Percentiles rank a stretch among this genome's conserved stretches.
Evolutionary conservation across 2,797 vertebrate genomes (phyloP).

Genomic region (Myotis daubentonii): DNA sequence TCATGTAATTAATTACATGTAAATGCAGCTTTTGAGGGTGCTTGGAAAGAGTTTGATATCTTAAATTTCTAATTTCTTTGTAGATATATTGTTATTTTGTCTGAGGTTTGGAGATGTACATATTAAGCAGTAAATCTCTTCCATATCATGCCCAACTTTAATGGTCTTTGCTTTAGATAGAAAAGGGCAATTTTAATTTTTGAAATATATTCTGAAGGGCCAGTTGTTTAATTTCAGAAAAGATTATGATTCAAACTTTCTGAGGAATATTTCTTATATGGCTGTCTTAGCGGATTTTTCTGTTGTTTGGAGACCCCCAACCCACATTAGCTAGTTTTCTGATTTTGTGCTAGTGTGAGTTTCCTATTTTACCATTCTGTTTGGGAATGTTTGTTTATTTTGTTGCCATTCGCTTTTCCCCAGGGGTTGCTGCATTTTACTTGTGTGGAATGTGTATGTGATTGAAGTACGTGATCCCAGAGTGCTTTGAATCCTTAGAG

Average conservation of each 20-base stretch:
- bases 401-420: slow-evolving; percentile 58
- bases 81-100: slow-evolving; percentile 43
- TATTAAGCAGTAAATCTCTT: slow-evolving; percentile 20
- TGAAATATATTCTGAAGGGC: slow-evolving; percentile 14
- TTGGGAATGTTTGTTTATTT: slow-evolving; percentile 58
- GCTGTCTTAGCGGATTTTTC: neutral
- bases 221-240: slow-evolving; percentile 38
- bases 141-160: slow-evolving; percentile 12
- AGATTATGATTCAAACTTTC: slow-evolving; percentile 10
- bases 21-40: slow-evolving; percentile 29
- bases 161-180: slow-evolving; percentile 32
- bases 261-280: neutral
- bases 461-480: slow-evolving; percentile 8
- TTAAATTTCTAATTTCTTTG: slow-evolving; percentile 12
- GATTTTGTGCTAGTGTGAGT: slow-evolving; percentile 19
- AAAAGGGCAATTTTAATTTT: slow-evolving; percentile 30
- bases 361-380: neutral
- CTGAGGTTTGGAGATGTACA: neutral
- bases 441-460: neutral
- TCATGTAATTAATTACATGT: slow-evolving; percentile 26
- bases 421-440: slow-evolving; percentile 2
- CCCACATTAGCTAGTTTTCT: neutral
- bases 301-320: neutral
- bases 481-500: slow-evolving; percentile 53
- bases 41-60: slow-evolving; percentile 13